Evolutionary conservation across 1,140 invertebrate species (phyloP), one percentile per base, ranked within the genome.

Genomic region (Meteorus sp.): DNA sequence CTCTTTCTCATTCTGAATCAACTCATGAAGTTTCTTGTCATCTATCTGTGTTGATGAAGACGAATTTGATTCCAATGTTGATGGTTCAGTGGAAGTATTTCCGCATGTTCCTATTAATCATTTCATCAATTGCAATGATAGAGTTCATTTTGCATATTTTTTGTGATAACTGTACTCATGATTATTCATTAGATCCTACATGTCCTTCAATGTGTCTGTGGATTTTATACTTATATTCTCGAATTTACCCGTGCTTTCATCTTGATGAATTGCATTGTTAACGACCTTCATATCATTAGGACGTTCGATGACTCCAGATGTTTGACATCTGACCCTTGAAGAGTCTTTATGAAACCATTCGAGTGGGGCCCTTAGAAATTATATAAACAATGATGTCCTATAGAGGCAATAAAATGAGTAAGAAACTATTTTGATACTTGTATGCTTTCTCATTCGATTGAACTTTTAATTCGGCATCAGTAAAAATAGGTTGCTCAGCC

Each of bases 401-500:
- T n/a, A n/a, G n/a, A n/a, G n/a, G 22, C 19, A 20, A 23, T 3
- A 37, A 37, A 31, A 20, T 53, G n/a, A 50, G 29, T 25, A 50
- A 50, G 9, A 29, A 50, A 27, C 27, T 20, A 25, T 19, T 63
- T 33, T 19, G 23, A 60, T 70, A 74, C 71, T 62, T 73, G 43
- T 73, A 72, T 25, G 62, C 45, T 54, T 67, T 73, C 44, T 66
- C 66, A 41, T 76, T 77, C 13, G 72, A 57, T 63, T 78, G 71
- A 31, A 22, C 66, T 48, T 5, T 70, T 15, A 3, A 15, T 8
- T 39, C 35, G 3, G 35, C 35, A 11, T 6, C 11, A 33, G 6
- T 33, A 2, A 77, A 59, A 48, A 72, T 73, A 5, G 74, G 72
- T 22, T 63, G 44, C 53, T 73, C 72, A 3, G 58, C 50, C 15